Percentiles rank a stretch among this genome's conserved stretches.
Evolutionary conservation across 2,797 vertebrate species (phyloP).

Genomic region (Simalia tracyae): DNA sequence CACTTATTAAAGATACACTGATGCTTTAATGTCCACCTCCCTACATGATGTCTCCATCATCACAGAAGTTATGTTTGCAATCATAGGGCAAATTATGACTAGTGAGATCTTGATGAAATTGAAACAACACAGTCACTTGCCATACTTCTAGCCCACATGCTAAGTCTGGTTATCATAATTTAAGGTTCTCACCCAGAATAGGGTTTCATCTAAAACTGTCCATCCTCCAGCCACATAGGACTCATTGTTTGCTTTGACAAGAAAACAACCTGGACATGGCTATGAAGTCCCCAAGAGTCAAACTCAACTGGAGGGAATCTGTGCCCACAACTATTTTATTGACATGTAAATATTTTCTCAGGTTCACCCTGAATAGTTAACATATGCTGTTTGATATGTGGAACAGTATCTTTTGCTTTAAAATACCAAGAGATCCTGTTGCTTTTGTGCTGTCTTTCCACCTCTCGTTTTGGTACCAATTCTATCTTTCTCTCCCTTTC

Average conservation of each 20-base stretch:
- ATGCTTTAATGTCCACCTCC: background rate
- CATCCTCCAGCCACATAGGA: background rate
- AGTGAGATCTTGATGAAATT: background rate
- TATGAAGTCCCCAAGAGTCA: background rate
- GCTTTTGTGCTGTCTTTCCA: background rate
- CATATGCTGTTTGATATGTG: background rate
- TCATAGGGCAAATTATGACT: background rate
- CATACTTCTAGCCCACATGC: background rate
- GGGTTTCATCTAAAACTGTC: background rate
- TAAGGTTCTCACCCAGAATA: background rate
- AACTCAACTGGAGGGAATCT: background rate
- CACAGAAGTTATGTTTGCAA: background rate
- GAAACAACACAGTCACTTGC: background rate
- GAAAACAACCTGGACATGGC: background rate
- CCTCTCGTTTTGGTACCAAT: background rate
- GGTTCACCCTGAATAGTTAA: background rate
- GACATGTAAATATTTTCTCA: background rate
- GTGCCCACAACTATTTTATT: background rate
- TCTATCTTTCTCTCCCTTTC: background rate
- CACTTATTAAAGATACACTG: background rate
- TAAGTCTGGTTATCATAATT: background rate
- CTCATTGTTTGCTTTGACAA: background rate
- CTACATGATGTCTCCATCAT: background rate
- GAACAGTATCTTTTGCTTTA: background rate
- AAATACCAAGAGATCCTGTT: background rate